Evolutionary conservation across 1,140 invertebrate genomes (phyloP), one percentile per base, ranked within the genome.

Genomic region (Drosophila sp.): DNA sequence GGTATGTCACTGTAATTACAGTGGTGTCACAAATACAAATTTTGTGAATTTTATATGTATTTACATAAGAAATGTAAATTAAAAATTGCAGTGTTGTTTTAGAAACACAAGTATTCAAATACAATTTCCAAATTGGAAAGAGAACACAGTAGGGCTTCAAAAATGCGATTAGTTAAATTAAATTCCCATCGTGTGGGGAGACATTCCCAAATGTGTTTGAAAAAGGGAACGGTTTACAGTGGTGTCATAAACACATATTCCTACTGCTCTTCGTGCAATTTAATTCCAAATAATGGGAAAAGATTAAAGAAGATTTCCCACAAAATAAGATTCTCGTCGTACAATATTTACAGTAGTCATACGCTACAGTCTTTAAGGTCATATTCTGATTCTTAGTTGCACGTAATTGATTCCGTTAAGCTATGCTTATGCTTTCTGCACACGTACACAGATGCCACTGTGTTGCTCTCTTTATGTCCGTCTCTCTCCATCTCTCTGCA

Each of bases 1-100:
- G 96, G 94, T 95, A 92, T 0, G 38, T 40, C 11, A 27, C 5
- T 21, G 14, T 34, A 27, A 5, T 4, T 34, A 34, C 50, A 53
- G 13, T 53, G 27, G 32, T 36, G 13, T 53, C 7, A 13, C 34
- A 36, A 1, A 4, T 2, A 13, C 36, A n/a, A 21, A 4, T 21
- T 21, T 21, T 3, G 36, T n/a, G 1, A 5, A 6, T 0, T 16
- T 1, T 16, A 3, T 41, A 14, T 41, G 4, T 13, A 41, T 14
- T n/a, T n/a, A 41, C 2, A 41, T 14, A n/a, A n/a, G n/a, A n/a
- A n/a, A n/a, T n/a, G n/a, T n/a, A n/a, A n/a, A n/a, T n/a, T n/a
- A n/a, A n/a, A n/a, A n/a, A n/a, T n/a, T n/a, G n/a, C n/a, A n/a
- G n/a, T n/a, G n/a, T n/a, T n/a, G n/a, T n/a, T n/a, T n/a, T n/a